phyloP scores from a whole-genome alignment of 2,113 vertebrate genomes.

The Agelaius phoeniceus region DNA sequence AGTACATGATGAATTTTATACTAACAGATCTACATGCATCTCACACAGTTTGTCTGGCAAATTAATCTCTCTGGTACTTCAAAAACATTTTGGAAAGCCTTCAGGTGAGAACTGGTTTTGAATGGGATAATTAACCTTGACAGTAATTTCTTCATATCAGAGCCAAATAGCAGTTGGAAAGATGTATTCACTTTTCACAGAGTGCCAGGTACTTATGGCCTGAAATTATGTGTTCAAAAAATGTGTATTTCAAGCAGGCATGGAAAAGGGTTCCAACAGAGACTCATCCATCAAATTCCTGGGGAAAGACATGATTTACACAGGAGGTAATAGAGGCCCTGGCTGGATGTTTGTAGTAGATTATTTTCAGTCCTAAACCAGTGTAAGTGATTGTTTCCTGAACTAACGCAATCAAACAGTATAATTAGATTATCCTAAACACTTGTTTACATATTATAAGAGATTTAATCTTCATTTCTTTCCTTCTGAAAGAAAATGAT shows the following conservation, averaged over 20 bases:
- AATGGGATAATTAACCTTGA: conserved; percentile 70
- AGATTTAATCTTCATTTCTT: background rate
- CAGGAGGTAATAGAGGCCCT: background rate
- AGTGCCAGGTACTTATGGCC: conserved; percentile 37
- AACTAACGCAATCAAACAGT: background rate
- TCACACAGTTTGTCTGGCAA: conserved; percentile 26
- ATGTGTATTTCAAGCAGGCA: conserved; percentile 29
- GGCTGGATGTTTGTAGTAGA: background rate
- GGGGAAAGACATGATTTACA: background rate
- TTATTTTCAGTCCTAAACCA: background rate
- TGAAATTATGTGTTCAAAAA: conserved; percentile 43
- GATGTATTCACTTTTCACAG: conserved; percentile 63
- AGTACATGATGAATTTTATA: background rate
- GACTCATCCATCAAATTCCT: conserved; percentile 21
- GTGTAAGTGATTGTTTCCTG: background rate
- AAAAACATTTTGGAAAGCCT: conserved; percentile 63
- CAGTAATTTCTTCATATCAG: conserved; percentile 56
- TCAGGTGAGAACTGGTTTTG: conserved; percentile 63
- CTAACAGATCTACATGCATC: background rate
- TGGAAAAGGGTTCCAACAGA: conserved; percentile 23
- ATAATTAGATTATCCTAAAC: background rate
- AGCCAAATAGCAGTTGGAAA: conserved; percentile 53
- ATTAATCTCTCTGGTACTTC: conserved; percentile 48
- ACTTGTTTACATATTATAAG: background rate
- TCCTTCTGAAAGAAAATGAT: background rate